Evolutionary conservation across 2,888 invertebrate species (phyloP), one percentile per base, ranked within the genome.

Genomic region (Tridacna gigas): DNA sequence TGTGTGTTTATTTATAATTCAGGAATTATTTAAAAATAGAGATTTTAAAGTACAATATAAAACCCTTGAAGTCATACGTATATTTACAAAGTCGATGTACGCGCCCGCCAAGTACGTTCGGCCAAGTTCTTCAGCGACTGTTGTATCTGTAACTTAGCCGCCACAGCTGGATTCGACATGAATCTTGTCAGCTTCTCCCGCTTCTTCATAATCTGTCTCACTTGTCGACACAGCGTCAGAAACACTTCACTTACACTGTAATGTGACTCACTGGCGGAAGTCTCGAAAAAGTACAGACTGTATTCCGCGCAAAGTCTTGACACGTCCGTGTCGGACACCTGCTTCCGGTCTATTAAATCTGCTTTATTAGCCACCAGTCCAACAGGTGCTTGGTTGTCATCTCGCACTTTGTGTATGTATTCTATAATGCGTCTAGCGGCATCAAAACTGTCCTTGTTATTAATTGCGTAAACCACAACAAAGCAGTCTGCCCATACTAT

Each of bases 401-500:
- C 89, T 48, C 87, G 83, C 11, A 89, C 83, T 60, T 89, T 81
- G 51, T 91, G 89, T 13, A 91, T 80, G 51, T 80, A 80, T 63
- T 89, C 88, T n/a, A 90, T 81, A 12, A 93, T 80, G 22, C 83
- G 86, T 26, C 89, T 80, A 0, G 91, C 86, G 13, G 85, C 82
- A 7, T 91, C 86, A 81, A 92, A 92, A 83, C 91, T 92, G 60
- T 76, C 75, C 51, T 83, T 80, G 66, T 92, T 90, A 0, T 89
- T 92, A 15, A 93, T 89, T 25, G 93, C 91, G 81, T 91, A 93
- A 22, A 93, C 91, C 20, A 93, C 77, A 15, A 93, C 83, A 47
- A 93, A 89, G 26, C 91, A 92, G 71, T 93, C 93, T 0, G 92
- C 93, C 93, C 93, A 93, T 18, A 84, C 74, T 26, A 93, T 86